These are phyloP conservation scores for Apotomis turbidana DNA, from an alignment of 2,888 invertebrate species.

Conservation along the genomic window DNA sequence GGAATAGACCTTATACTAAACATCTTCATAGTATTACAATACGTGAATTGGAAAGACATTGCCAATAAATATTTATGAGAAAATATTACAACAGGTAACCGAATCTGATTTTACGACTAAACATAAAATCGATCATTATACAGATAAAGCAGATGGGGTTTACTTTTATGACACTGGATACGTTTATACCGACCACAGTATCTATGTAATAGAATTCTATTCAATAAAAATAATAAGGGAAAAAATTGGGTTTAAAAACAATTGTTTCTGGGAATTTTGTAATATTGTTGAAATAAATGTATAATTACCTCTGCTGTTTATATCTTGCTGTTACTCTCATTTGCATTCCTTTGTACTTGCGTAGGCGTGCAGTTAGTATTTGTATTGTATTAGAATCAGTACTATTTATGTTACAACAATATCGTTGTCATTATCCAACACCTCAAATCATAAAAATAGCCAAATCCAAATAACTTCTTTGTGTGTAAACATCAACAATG, in stretches of 20 bases:
- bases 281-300: too few species aligned
- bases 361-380: too few species aligned
- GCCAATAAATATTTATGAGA: slow-evolving; percentile 35
- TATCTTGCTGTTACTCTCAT: too few species aligned
- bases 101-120: slow-evolving; percentile 31
- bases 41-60: slow-evolving; percentile 20
- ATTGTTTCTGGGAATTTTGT: too few species aligned
- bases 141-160: slow-evolving; percentile 30
- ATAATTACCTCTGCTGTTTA: too few species aligned
- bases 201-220: neutral
- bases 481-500: slow-evolving; percentile 14
- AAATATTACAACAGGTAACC: slow-evolving; percentile 35
- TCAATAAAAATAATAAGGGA: slow-evolving; percentile 7
- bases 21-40: slow-evolving; percentile 5
- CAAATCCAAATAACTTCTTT: neutral
- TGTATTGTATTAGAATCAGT: too few species aligned
- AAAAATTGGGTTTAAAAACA: too few species aligned
- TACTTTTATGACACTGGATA: slow-evolving; percentile 24
- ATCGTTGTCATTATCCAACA: too few species aligned
- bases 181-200: slow-evolving; percentile 1
- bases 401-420: too few species aligned
- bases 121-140: slow-evolving; percentile 38
- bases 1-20: neutral
- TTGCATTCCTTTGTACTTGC: too few species aligned
- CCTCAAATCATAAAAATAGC: neutral